Base-by-base conservation (phyloP, 2,888 invertebrate genomes). In the Sinopyrophorus schimmeli region DNA sequence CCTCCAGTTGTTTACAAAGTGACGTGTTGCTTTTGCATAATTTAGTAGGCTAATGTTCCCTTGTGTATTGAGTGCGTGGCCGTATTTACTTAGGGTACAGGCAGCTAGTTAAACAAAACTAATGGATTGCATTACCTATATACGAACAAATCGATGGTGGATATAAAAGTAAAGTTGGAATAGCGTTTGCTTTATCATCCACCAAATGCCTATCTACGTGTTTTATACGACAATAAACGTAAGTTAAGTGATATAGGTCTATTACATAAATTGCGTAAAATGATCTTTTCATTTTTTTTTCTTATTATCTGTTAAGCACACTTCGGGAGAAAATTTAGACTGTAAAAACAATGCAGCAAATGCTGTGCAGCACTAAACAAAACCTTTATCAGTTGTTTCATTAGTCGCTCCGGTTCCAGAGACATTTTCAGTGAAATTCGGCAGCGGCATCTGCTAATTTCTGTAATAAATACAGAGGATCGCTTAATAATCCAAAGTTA, bases 401-500 rank as follows among this genome's bases (percentile, higher is more conserved):
- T 50, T 44, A 44, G 49, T 34, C 38, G 34, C 31, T 50, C 37
- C 48, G 27, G 39, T 44, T 23, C 43, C 39, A 40, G 37, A 50
- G 43, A 44, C 44, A 32, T 39, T 48, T 44, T 32, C 34, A 35
- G 38, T 34, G 43, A 50, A 43, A 44, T 50, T 50, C 49, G 44
- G 43, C 39, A 50, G 32, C 49, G 49, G 49, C 49, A 50, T 50
- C 49, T 50, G 49, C 43, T 50, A 50, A 50, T 50, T 50, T 51
- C 51, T 31, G 41, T 51, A 51, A 51, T 51, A 51, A 52, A 52
- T 52, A 47, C 42, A 46, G 47, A 53, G 46, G 42, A 60, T 60
- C 59, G 58, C 57, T 55, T 59, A 53, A 58, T 60, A 61, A 60
- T 60, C 57, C 57, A 54, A 56, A 57, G 59, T 60, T 61, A 61